These are phyloP conservation scores for Parotocinclus haroldoi DNA, from an alignment of 2,797 vertebrate species.

Conservation along the genomic window DNA sequence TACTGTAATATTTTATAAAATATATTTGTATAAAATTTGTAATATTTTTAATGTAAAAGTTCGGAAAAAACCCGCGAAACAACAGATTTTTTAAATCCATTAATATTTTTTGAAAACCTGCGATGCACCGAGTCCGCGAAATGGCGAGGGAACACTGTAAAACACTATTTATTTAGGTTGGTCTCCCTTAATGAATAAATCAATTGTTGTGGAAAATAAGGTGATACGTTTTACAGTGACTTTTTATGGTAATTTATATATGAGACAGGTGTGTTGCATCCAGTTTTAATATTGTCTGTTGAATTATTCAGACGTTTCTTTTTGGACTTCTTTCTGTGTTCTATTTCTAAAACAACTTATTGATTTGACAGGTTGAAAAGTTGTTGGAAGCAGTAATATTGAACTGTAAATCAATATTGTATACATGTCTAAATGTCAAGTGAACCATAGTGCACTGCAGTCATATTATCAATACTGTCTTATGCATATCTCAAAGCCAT, in stretches of 20 bases:
- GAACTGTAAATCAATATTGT: constrained; percentile 47
- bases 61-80: too few relatives aligned
- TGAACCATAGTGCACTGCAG: constrained; percentile 30
- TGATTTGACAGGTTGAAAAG: constrained; percentile 47
- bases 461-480: constrained; percentile 42
- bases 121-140: too few relatives aligned
- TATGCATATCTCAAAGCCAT: constrained; percentile 40
- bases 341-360: constrained; percentile 46
- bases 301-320: constrained; percentile 3
- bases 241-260: constrained; percentile 31
- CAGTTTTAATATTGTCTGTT: too few relatives aligned
- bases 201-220: too few relatives aligned
- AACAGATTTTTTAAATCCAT: too few relatives aligned
- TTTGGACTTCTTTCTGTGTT: constrained; percentile 44
- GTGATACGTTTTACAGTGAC: constrained; percentile 2
- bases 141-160: too few relatives aligned
- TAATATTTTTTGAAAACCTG: too few relatives aligned
- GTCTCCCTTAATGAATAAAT: too few relatives aligned
- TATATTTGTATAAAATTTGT: too few relatives aligned
- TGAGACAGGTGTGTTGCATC: not conserved
- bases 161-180: too few relatives aligned
- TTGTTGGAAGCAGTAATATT: constrained; percentile 42
- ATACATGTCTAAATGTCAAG: constrained; percentile 54
- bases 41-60: too few relatives aligned
- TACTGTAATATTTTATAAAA: too few relatives aligned